These are phyloP conservation scores for Gallinago nigripennis DNA, from an alignment of 2,797 vertebrate species.

Conservation along the genomic window DNA sequence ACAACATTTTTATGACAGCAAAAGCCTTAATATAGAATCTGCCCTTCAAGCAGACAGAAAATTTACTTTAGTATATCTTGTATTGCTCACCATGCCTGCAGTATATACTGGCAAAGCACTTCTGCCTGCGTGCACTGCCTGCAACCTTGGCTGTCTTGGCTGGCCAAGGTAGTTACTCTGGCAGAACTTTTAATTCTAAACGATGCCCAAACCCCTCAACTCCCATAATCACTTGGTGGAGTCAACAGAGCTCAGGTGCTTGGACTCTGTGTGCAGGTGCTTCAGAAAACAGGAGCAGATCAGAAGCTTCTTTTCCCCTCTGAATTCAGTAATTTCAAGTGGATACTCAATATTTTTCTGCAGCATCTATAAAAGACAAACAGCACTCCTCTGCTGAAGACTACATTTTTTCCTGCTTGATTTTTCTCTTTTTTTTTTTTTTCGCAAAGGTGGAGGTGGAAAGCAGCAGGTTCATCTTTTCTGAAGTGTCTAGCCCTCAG, in stretches of 20 bases:
- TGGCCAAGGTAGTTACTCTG: neutral
- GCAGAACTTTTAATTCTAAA: neutral
- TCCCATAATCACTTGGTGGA: neutral
- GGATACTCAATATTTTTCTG: neutral
- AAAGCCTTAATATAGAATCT: neutral
- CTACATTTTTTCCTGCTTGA: neutral
- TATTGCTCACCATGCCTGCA: neutral
- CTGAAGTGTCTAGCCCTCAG: neutral
- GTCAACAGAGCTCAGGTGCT: rapidly evolving
- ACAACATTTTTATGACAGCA: neutral
- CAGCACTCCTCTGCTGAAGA: neutral
- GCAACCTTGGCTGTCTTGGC: neutral
- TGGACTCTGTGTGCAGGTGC: neutral
- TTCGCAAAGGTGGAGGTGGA: neutral
- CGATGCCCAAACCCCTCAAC: neutral
- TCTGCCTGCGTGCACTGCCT: neutral
- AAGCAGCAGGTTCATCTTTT: neutral
- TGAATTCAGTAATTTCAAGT: neutral
- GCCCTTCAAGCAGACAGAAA: neutral
- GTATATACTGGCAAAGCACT: neutral
- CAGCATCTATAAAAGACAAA: neutral
- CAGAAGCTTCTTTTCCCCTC: neutral
- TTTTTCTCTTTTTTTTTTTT: neutral
- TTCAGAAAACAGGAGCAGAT: neutral
- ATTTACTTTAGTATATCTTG: neutral